A percentile compares a stretch with the other conserved stretches of the same genome.
Conservation (phyloP, 2,797 vertebrate genomes). For the Macropus fuliginosus region DNA sequence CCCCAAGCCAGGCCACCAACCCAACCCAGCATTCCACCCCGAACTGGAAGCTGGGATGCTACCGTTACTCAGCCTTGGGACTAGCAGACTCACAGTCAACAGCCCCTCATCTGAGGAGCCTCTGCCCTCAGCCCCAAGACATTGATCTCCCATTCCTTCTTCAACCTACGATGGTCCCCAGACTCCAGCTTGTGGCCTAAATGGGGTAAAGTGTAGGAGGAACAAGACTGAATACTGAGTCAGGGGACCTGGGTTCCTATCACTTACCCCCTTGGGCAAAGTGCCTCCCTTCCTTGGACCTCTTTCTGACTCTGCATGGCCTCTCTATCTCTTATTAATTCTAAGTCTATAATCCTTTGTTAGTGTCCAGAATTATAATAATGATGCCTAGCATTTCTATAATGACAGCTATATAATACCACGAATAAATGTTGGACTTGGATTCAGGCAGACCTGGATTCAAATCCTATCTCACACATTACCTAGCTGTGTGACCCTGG, state of each 20-base stretch:
- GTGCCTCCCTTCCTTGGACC: neutral
- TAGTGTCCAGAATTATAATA: neutral
- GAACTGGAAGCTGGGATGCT: neutral
- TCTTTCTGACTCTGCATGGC: neutral
- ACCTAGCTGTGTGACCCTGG: neutral
- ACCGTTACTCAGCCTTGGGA: neutral
- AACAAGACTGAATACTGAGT: neutral
- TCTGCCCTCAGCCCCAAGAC: neutral
- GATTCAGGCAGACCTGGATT: neutral
- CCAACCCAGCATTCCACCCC: neutral
- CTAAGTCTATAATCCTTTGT: neutral
- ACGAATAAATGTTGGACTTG: neutral
- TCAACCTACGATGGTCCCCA: neutral
- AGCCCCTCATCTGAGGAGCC: neutral
- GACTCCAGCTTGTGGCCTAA: neutral
- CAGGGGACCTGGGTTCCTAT: neutral
- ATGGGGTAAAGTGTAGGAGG: neutral
- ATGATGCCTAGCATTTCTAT: neutral
- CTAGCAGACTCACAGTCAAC: neutral
- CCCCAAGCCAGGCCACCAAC: neutral
- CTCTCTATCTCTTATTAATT: neutral
- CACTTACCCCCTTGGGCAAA: neutral
- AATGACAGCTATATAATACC: neutral
- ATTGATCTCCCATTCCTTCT: neutral
- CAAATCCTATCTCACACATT: neutral